phyloP scores from a whole-genome alignment of 2,888 invertebrate genomes.

The Drosophila seclusa region DNA sequence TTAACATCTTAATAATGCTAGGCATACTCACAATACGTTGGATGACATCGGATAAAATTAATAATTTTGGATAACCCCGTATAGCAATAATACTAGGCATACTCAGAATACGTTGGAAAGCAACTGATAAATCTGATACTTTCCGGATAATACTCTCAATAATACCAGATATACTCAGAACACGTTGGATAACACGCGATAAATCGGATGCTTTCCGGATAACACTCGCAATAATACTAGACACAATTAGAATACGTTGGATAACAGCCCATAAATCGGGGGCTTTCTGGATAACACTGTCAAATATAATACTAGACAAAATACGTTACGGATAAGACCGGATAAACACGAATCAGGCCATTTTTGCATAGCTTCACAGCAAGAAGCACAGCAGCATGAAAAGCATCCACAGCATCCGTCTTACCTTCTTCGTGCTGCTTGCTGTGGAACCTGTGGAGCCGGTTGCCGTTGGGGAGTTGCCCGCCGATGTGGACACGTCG shows the following conservation, averaged over 20 bases:
- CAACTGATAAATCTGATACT: background rate
- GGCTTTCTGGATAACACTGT: background rate
- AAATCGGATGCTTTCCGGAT: background rate
- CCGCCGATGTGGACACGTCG: constrained; percentile 86
- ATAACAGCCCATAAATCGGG: background rate
- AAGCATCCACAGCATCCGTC: constrained; percentile 3
- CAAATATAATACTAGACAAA: background rate
- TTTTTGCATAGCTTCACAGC: background rate
- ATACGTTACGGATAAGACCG: constrained; percentile 4
- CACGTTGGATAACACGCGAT: background rate
- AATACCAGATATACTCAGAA: background rate
- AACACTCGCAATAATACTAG: background rate
- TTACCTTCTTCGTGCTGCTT: constrained; percentile 65
- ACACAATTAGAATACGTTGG: too few species aligned
- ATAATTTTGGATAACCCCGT: background rate
- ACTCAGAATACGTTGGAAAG: too few species aligned
- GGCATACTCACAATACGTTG: background rate
- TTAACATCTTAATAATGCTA: background rate
- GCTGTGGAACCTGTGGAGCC: constrained; percentile 31
- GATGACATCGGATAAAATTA: background rate
- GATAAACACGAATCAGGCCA: background rate
- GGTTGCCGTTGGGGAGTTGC: constrained; percentile 24
- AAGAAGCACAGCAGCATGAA: background rate
- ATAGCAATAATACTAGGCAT: background rate
- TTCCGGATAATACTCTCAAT: background rate